Base-by-base conservation (phyloP, 2,797 vertebrate genomes). In the Bucorvus abyssinicus region DNA sequence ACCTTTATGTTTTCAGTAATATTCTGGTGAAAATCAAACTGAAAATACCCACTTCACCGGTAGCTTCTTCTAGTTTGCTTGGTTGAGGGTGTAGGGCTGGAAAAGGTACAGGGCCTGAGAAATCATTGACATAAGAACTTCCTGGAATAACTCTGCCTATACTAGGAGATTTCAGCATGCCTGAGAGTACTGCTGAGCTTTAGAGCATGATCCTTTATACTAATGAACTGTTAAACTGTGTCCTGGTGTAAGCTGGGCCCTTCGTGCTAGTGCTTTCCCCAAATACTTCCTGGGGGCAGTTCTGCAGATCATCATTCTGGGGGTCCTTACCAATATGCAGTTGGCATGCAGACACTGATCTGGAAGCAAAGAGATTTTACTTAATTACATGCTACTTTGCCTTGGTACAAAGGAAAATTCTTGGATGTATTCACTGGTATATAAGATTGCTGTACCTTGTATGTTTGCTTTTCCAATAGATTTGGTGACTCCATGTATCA, bases 111-210 rank as follows among this genome's bases (percentile, higher is more conserved):
- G 52, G 11, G 44, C 38, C 10, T 40, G 49, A 86, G 42, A 87
- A 75, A 56, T 88, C 36, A 88, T 57, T 81, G n/a, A 22, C 22
- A 24, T 53, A 84, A 87, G 44, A 56, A 52, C 47, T 86, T 92
- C 52, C 26, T 88, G 80, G 45, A 88, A 88, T 71, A 57, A 67
- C 18, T 52, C 13, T 64, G 44, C 32, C 22, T 60, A 10, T 49
- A 26, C 15, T 19, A 38, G 57, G 57, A 65, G 53, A 64, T 92
- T 78, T 93, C 73, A 84, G 45, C 42, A 57, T 9, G 18, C 40
- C 73, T 88, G 67, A 75, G 75, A 64, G 61, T 60, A 71, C 73
- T 75, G 69, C 49, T 93, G 83, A 92, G 61, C 76, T 94, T 96
- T 68, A 80, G 56, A 94, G 17, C 47, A 52, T 67, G n/a, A 90